Evolutionary conservation across 2,888 invertebrate species (phyloP), one percentile per base, ranked within the genome.

Genomic region (Dryocosmus kuriphilus): DNA sequence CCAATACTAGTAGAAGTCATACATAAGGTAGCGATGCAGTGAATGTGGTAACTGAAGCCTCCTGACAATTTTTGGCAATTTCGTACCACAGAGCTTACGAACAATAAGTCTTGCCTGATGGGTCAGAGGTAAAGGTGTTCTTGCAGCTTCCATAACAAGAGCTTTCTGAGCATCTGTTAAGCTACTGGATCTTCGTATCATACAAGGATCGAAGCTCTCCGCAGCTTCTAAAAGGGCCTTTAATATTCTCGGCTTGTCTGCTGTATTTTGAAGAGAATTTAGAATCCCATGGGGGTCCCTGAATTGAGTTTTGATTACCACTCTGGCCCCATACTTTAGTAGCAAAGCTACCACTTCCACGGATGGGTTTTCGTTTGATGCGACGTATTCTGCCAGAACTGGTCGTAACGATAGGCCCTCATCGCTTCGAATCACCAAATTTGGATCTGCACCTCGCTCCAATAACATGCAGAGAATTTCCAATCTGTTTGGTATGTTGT

Each of bases 201-300:
- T 96, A 87, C 96, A 95, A 0, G 95, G 93, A 88, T 97, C 96
- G 90, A 96, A 97, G 11, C 95, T 94, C 90, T 96, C 96, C 0
- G 96, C 95, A 0, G 96, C 95, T 85, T 96, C 95, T 74, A 96
- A 90, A 77, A 97, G 93, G 55, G 95, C 92, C 82, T 94, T 94
- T 89, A 96, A 94, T 76, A 96, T 87, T 27, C 92, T 89, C 1
- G 92, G 92, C 77, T 92, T 92, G 27, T 92, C 89, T 3, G 92
- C 90, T n/a, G 93, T 90, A 89, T 96, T 95, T 84, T 96, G 95
- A 16, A 97, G 93, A 38, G 95, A 96, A 89, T 96, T 97, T 7
- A 97, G 92, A 77, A 97, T 95, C 51, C 97, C 97, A 88, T 96
- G 95, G 0, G 97, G 96, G 88, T 97, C 96, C 78, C 96, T 94